phyloP scores from a whole-genome alignment of 2,113 vertebrate species.

The Calyptomena viridis region DNA sequence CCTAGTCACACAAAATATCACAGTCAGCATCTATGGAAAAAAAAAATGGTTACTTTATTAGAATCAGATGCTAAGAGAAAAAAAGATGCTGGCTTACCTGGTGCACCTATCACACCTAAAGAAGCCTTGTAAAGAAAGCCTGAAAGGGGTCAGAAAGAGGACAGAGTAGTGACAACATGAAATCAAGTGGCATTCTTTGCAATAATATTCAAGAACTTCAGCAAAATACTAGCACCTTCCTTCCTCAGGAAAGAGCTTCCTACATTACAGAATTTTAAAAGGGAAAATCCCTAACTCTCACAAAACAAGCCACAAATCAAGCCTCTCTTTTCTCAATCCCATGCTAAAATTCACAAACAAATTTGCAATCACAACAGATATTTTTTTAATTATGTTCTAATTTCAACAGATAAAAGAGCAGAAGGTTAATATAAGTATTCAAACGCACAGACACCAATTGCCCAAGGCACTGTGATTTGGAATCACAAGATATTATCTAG shows the following conservation, averaged over 20 bases:
- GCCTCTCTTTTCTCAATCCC: neutral
- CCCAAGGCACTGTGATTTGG: fast-evolving
- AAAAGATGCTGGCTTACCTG: neutral
- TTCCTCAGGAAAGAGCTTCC: neutral
- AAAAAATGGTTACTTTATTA: neutral
- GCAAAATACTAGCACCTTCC: neutral
- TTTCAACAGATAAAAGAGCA: neutral
- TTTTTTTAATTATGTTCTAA: neutral
- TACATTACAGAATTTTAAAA: neutral
- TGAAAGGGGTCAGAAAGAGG: neutral
- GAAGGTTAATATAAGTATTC: neutral
- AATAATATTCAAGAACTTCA: neutral
- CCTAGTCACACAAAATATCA: neutral
- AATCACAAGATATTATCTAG: neutral
- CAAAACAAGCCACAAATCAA: neutral
- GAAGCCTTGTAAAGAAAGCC: neutral
- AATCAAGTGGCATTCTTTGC: neutral
- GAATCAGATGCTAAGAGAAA: neutral
- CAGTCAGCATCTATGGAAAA: neutral
- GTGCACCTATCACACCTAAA: neutral
- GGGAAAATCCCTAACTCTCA: neutral
- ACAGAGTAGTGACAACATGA: neutral
- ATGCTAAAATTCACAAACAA: neutral
- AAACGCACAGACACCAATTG: neutral
- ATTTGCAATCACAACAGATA: neutral